phyloP scores from a whole-genome alignment of 2,888 invertebrate species.

The Trissoscelio sp. region DNA sequence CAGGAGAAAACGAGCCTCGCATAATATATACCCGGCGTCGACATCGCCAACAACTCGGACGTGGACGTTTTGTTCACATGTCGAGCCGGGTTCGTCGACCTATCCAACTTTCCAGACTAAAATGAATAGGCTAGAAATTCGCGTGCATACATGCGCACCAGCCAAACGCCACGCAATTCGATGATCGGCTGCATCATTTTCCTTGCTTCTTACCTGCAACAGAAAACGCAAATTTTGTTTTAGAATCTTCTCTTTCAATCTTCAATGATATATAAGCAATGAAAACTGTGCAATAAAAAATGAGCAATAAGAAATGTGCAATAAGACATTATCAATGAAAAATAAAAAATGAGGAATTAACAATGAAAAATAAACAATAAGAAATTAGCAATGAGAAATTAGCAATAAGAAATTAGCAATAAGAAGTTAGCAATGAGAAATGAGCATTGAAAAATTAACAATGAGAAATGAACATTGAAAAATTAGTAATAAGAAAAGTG shows the following conservation, averaged over 20 bases:
- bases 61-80: constrained; percentile 69
- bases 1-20: constrained; percentile 68
- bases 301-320: no score
- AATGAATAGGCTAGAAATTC: constrained; percentile 65
- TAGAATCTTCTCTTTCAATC: neutral
- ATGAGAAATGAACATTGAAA: no score
- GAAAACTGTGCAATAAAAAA: no score
- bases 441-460: no score
- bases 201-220: constrained; percentile 50
- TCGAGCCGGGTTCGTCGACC: constrained; percentile 66
- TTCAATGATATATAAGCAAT: no score
- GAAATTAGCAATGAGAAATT: no score
- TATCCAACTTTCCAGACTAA: constrained; percentile 68
- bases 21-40: constrained; percentile 67
- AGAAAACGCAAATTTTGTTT: constrained; percentile 5
- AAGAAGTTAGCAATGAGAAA: no score
- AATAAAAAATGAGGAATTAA: no score
- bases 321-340: no score
- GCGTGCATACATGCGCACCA: constrained; percentile 45
- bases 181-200: neutral
- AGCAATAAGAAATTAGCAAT: no score
- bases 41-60: constrained; percentile 67
- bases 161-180: constrained; percentile 6
- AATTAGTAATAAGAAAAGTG: no score
- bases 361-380: no score